Base-by-base conservation (phyloP, 1,140 invertebrate genomes). In the Halictus rubicundus region DNA sequence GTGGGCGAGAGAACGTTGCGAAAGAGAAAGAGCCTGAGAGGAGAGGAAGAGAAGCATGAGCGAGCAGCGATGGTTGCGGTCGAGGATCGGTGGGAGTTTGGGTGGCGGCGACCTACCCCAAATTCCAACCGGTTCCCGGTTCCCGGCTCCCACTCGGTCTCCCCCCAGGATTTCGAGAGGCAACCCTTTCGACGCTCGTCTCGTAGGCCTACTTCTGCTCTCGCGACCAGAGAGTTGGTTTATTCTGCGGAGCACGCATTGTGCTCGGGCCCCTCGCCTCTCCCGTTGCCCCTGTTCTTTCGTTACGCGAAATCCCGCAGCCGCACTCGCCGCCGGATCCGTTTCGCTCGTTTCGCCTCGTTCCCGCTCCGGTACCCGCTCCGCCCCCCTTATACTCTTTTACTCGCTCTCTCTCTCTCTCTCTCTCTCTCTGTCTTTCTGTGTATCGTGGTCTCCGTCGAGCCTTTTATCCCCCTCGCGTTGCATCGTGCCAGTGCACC, bases 161-260 rank as follows among this genome's bases (percentile, higher is more conserved):
- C 70, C 68, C 74, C 42, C 37, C 63, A 70, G 61, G 75, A 73
- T 69, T 52, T 52, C 39, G 52, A 60, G 81, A 42, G 81, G 70
- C 61, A 49, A 21, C 63, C 68, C 57, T 73, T 71, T 60, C 81
- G 74, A 61, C 60, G 68, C 59, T 79, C 73, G 78, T 82, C 32
- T 32, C 73, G 83, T 77, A 86, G 79, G 87, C 81, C 79, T 84
- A 75, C 80, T 85, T 86, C 83, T 76, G 66, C 66, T 79, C 69
- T 39, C 76, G 79, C 79, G 65, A 70, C 80, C 63, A 82, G 65
- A 85, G 60, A 79, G 83, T 85, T 86, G 87, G 85, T 90, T 90
- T 88, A 89, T 90, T 88, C 84, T 81, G 69, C 78, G 85, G 79
- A 89, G 82, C 85, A 86, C 81, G 89, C 87, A 90, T 89, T 90